phyloP scores from a whole-genome alignment of 2,113 vertebrate species.

The Pachyramphus minor region DNA sequence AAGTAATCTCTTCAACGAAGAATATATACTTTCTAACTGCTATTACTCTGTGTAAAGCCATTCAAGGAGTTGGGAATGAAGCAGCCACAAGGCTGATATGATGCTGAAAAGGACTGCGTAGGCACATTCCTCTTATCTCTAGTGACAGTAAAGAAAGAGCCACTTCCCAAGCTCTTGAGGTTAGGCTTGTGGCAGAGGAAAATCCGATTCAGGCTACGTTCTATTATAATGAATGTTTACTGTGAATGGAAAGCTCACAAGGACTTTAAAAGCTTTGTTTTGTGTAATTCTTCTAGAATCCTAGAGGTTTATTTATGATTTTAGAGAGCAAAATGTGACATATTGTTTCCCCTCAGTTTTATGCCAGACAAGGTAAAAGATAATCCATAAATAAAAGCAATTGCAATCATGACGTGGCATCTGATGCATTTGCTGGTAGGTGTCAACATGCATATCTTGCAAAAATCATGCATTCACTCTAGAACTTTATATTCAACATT shows the following conservation, averaged over 20 bases:
- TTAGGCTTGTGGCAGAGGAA: background rate
- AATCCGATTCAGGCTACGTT: background rate
- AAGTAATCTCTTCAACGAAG: background rate
- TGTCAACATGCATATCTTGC: background rate
- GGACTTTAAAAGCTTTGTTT: background rate
- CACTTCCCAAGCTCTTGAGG: background rate
- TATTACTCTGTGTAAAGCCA: background rate
- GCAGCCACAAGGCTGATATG: background rate
- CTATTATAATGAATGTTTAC: background rate
- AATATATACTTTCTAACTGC: background rate
- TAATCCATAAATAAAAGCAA: background rate
- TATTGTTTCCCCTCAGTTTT: background rate
- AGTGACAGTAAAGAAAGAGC: background rate
- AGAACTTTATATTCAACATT: background rate
- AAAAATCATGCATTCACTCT: background rate
- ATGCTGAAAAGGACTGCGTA: background rate
- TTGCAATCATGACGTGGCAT: background rate
- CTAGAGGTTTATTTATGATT: background rate
- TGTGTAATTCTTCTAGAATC: background rate
- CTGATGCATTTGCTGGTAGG: background rate
- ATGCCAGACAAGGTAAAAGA: background rate
- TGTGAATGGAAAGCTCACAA: background rate
- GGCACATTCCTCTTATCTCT: background rate
- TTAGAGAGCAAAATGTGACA: background rate
- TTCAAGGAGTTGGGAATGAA: background rate